Base-by-base conservation (phyloP, 2,113 vertebrate species). In the Chitala chitala region DNA sequence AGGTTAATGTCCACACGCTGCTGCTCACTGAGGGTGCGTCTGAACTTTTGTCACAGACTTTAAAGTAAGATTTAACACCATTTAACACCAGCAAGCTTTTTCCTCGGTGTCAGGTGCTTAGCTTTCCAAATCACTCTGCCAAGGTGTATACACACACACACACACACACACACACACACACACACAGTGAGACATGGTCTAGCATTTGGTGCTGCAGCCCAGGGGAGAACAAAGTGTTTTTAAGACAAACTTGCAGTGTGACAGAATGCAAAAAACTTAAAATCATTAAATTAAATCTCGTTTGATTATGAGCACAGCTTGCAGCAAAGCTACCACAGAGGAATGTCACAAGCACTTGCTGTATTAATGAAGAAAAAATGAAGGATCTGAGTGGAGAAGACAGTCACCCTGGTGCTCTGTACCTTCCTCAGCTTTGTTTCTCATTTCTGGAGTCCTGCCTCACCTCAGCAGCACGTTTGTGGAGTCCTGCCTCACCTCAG, bases 311-410 rank as follows among this genome's bases (percentile, higher is more conserved):
- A 65, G 63, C 63, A 42, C 73, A 75, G 63, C 61, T 64, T 75
- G 63, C 73, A 33, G 65, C 5, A 53, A 38, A 58, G 40, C 73
- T 58, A 36, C 51, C 71, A 73, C 40, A 73, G 75, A 75, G 79
- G 81, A 81, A 84, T 78, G 72, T 63, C 31, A 56, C 22, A 40
- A 76, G 79, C n/a, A 29, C 13, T 42, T 66, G 31, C 48, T 33
- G 48, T 59, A 70, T 71, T 69, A 63, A 69, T 61, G 17, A 38
- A 15, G 3, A 70, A 69, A 15, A 54, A 63, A 70, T 46, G 22
- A 38, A 51, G 20, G 63, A 69, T 36, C 50, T 42, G 44, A 75
- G 36, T 36, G n/a, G 48, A 72, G 22, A 55, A 64, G 61, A 66
- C 48, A 54, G 46, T 50, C n/a, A 66, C 33, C 64, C 24, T 68